phyloP scores from a whole-genome alignment of 1,140 invertebrate genomes.

The Ephestia elutella region DNA sequence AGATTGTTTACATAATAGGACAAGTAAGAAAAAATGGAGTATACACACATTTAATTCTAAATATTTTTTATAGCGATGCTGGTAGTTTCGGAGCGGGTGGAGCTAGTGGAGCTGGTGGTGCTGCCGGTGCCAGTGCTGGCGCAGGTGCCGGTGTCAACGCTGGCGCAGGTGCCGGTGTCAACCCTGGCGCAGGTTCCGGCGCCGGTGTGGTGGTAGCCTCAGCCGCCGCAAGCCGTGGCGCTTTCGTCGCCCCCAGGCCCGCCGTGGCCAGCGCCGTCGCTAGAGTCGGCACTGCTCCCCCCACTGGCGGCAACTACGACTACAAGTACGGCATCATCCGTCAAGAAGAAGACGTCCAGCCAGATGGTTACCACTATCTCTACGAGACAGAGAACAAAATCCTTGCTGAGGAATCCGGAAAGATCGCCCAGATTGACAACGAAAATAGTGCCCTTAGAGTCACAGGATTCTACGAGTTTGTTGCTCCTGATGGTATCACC shows the following conservation, averaged over 20 bases:
- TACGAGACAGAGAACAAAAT: slow-evolving; percentile 81
- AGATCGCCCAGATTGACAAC: slow-evolving; percentile 60
- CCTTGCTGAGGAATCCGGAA: slow-evolving; percentile 73
- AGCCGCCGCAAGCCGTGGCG: slow-evolving; percentile 45
- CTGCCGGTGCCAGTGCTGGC: slow-evolving; percentile 8
- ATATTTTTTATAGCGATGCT: not conserved
- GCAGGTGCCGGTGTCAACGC: not conserved
- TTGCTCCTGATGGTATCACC: slow-evolving; percentile 79
- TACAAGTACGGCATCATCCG: slow-evolving; percentile 67
- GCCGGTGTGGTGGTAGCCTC: slow-evolving; percentile 39
- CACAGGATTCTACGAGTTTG: slow-evolving; percentile 76
- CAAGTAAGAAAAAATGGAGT: too few relatives aligned
- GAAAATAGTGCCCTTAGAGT: slow-evolving; percentile 74
- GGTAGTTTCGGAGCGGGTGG: slow-evolving; percentile 24
- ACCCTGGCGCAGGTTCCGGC: slow-evolving; percentile 33
- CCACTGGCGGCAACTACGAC: slow-evolving; percentile 39
- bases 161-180: slow-evolving; percentile 6
- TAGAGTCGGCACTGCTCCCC: slow-evolving; percentile 42
- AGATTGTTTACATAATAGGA: too few relatives aligned
- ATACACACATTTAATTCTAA: too few relatives aligned
- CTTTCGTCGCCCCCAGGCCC: slow-evolving; percentile 31
- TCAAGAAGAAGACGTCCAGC: slow-evolving; percentile 46
- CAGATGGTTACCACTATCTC: slow-evolving; percentile 72
- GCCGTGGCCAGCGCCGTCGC: slow-evolving; percentile 23
- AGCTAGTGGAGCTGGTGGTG: slow-evolving; percentile 11